These are phyloP conservation scores for Ophioninae sp. DNA, from an alignment of 2,888 invertebrate species.

Conservation along the genomic window DNA sequence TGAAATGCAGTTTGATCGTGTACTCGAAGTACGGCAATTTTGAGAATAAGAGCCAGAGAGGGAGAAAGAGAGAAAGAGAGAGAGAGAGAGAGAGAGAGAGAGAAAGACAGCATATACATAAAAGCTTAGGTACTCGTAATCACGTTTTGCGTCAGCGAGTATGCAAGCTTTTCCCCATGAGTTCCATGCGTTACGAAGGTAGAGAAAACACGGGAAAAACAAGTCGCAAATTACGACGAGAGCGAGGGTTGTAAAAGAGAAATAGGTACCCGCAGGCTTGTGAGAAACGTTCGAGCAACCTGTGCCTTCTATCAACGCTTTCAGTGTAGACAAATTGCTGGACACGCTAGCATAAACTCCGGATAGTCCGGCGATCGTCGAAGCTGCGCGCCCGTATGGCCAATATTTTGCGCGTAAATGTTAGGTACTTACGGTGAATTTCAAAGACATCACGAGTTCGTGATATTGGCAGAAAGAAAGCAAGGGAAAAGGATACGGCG, in stretches of 20 bases:
- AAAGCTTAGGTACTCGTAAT: constrained; percentile 30
- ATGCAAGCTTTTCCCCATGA: not conserved
- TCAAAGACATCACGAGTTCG: not conserved
- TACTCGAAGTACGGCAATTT: constrained; percentile 7
- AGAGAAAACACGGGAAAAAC: constrained; percentile 2
- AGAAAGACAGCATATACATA: not conserved
- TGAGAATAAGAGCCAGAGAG: not conserved
- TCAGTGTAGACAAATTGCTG: constrained; percentile 57
- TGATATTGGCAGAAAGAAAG: not conserved
- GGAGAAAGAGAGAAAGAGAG: not conserved
- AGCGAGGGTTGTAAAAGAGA: constrained; percentile 44
- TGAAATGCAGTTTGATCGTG: constrained; percentile 40
- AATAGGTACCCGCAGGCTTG: constrained; percentile 36
- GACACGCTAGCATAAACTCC: constrained; percentile 21
- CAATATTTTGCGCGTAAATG: not conserved
- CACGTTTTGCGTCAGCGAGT: constrained; percentile 4
- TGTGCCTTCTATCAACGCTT: constrained; percentile 63
- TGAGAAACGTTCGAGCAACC: constrained; percentile 58
- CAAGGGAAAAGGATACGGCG: constrained; percentile 9
- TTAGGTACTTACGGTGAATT: constrained; percentile 45
- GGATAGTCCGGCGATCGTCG: constrained; percentile 13
- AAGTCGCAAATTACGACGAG: not conserved
- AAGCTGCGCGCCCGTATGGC: not conserved
- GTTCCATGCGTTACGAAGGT: not conserved
- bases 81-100: not conserved